A percentile compares a stretch with the other conserved stretches of the same genome.
These are phyloP conservation scores for Scortum barcoo DNA, from an alignment of 2,113 vertebrate species.

Conservation along the genomic window DNA sequence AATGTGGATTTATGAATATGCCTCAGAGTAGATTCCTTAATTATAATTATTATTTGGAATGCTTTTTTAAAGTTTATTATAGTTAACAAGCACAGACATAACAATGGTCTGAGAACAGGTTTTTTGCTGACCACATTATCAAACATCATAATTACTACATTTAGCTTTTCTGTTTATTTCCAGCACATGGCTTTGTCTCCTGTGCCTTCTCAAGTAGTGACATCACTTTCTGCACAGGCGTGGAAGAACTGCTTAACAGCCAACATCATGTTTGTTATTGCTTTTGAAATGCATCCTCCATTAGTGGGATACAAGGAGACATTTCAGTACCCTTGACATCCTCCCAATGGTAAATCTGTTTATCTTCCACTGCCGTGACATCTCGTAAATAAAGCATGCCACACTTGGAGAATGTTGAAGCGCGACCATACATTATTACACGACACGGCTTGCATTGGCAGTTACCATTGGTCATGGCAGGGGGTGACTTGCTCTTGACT, in stretches of 20 bases:
- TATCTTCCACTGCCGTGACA: slow-evolving; percentile 27
- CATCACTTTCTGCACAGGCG: not conserved
- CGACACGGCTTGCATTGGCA: not conserved
- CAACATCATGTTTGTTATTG: slow-evolving; percentile 18
- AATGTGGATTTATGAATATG: too few relatives aligned
- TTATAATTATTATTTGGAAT: too few relatives aligned
- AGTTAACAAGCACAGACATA: too few relatives aligned
- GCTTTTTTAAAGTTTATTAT: too few relatives aligned
- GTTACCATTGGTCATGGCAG: slow-evolving; percentile 13
- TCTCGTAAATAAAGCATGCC: slow-evolving; percentile 48
- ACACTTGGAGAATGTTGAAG: slow-evolving; percentile 14
- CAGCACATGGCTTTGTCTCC: not conserved
- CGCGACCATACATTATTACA: not conserved
- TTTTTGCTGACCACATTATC: too few relatives aligned
- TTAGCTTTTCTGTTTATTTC: too few relatives aligned
- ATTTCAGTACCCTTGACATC: slow-evolving; percentile 34
- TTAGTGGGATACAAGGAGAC: slow-evolving; percentile 11
- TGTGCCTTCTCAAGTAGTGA: not conserved
- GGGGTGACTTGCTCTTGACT: not conserved
- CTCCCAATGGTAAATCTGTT: slow-evolving; percentile 33
- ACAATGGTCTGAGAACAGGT: too few relatives aligned
- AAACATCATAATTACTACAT: too few relatives aligned
- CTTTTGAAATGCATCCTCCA: slow-evolving; percentile 21
- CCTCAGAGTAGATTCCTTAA: too few relatives aligned
- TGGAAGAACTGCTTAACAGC: not conserved